Percentiles rank a stretch among this genome's conserved stretches.
Evolutionary conservation across 2,888 invertebrate genomes (phyloP).

Genomic region (Drosophila mimetica): DNA sequence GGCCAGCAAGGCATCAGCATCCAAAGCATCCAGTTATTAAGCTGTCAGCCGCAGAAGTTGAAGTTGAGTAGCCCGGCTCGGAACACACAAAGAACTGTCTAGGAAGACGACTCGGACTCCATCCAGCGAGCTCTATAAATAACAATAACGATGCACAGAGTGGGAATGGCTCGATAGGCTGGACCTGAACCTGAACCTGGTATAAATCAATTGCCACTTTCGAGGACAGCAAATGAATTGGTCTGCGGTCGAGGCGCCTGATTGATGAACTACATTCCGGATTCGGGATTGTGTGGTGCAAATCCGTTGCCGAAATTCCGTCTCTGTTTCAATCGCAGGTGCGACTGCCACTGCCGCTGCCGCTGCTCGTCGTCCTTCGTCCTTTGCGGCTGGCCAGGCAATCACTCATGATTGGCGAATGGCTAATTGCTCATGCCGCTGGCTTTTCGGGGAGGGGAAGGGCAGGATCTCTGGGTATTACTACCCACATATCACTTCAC

Average conservation of each 20-base stretch:
- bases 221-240: constrained; percentile 42
- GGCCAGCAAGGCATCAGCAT: too few species aligned
- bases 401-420: constrained; percentile 24
- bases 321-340: not conserved
- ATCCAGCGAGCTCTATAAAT: constrained; percentile 39
- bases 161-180: not conserved
- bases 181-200: not conserved
- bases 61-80: not conserved
- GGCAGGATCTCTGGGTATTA: too few species aligned
- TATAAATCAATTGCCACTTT: constrained; percentile 59
- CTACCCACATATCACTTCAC: not conserved
- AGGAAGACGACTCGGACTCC: not conserved
- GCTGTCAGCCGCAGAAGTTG: constrained; percentile 54
- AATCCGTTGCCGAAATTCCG: not conserved
- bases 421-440: constrained; percentile 11
- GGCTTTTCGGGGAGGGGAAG: too few species aligned
- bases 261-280: constrained; percentile 22
- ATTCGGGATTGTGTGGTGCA: not conserved
- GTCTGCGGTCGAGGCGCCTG: constrained; percentile 11
- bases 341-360: too few species aligned
- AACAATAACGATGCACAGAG: constrained; percentile 22
- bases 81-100: not conserved
- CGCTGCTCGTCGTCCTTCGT: too few species aligned
- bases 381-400: constrained; percentile 9
- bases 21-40: constrained; percentile 14